Base-by-base conservation (phyloP, 2,888 invertebrate species). In the Cantharis lateralis region DNA sequence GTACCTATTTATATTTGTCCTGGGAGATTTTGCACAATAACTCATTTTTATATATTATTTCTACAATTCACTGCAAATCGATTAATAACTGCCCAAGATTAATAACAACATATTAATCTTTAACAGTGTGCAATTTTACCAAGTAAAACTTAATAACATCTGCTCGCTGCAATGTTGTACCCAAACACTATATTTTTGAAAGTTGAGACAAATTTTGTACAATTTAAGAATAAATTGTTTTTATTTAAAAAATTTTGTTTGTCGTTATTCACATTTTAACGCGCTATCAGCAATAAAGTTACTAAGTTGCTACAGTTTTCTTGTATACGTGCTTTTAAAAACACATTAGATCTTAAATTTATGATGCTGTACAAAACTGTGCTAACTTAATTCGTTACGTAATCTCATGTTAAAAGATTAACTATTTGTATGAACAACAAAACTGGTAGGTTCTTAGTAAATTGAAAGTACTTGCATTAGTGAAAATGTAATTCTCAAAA, bases 261-360 rank as follows among this genome's bases (percentile, higher is more conserved):
- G n/a, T 15, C 16, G 7, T 66, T 66, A 66, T 66, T 66, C 64
- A 20, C 20, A 15, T 66, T 66, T 20, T 66, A 66, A 66, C 64
- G 48, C 48, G 64, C 64, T 66, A 66, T 66, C 64, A 66, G 64
- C 64, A 66, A 66, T 66, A 66, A 66, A 66, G 64, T 66, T 66
- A 66, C 64, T 11, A 66, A 66, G 24, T 66, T 66, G 64, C 64
- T 66, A 66, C 64, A 66, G 64, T 66, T 66, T 66, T 66, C 64
- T 66, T 66, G 64, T 66, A 24, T 24, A 66, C 64, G 64, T 66
- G 64, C 64, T 66, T 66, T 66, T 66, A 66, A 66, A 66, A 66
- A 66, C 64, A 66, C 64, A 66, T 66, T 66, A 66, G 20, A 18
- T 20, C 15, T 66, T 66, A 66, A 66, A 66, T 66, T 66, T 66